These are phyloP conservation scores for Pseudochaenichthys georgianus DNA, from an alignment of 2,797 vertebrate genomes.

Conservation along the genomic window DNA sequence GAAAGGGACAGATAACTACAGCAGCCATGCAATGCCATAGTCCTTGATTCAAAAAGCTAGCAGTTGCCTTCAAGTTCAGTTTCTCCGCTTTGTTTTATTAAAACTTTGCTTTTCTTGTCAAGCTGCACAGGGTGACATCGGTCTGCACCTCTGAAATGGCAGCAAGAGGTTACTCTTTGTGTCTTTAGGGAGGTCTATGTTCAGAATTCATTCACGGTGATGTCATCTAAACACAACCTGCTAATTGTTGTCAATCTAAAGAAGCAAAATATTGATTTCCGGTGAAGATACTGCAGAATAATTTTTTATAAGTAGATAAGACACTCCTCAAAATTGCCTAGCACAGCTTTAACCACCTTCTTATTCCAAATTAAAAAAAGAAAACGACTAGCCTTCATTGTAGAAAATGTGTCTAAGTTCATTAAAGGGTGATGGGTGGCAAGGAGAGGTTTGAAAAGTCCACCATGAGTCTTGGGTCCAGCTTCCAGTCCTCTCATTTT, in stretches of 20 bases:
- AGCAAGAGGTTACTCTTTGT: slow-evolving; percentile 44
- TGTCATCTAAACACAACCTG: slow-evolving; percentile 38
- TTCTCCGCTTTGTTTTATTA: slow-evolving; percentile 12
- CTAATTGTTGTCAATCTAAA: slow-evolving; percentile 18
- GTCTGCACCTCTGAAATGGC: slow-evolving; percentile 53
- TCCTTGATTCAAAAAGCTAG: slow-evolving; percentile 34
- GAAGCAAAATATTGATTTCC: slow-evolving; percentile 8
- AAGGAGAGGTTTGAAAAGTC: slow-evolving; percentile 32
- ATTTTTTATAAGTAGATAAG: slow-evolving; percentile 17
- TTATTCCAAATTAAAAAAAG: slow-evolving; percentile 10
- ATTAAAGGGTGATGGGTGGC: slow-evolving; percentile 16
- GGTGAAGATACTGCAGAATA: slow-evolving; percentile 11
- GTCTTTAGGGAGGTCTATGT: slow-evolving; percentile 17
- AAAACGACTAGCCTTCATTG: slow-evolving; percentile 39
- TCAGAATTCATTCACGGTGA: slow-evolving; percentile 40
- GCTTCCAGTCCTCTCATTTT: slow-evolving; percentile 29
- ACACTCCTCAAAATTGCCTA: slow-evolving; percentile 27
- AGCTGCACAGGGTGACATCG: slow-evolving; percentile 33
- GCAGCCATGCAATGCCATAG: slow-evolving; percentile 57
- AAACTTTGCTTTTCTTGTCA: slow-evolving; percentile 13
- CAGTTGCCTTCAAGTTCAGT: slow-evolving; percentile 42
- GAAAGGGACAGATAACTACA: slow-evolving; percentile 14
- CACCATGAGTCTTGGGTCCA: slow-evolving; percentile 9
- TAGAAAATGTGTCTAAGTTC: slow-evolving; percentile 40
- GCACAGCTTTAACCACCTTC: slow-evolving; percentile 20